phyloP scores from a whole-genome alignment of 2,888 invertebrate genomes.

The Leptura quadrifasciata region DNA sequence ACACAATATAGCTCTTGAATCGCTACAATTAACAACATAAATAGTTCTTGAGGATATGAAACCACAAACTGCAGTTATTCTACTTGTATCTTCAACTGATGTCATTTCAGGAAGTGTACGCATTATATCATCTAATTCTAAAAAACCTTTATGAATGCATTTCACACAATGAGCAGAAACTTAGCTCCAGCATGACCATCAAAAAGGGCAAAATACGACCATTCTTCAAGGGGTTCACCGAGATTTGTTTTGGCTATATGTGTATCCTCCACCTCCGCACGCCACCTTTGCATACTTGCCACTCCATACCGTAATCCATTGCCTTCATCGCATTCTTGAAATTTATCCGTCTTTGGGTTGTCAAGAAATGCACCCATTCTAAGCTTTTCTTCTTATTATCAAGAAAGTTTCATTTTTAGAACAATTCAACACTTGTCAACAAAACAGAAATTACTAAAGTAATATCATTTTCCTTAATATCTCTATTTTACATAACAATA shows the following conservation, averaged over 20 bases:
- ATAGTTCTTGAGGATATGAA: constrained; percentile 92
- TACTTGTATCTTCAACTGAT: constrained; percentile 94
- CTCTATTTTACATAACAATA: no score
- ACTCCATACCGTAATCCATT: constrained; percentile 93
- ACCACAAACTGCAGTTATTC: constrained; percentile 98
- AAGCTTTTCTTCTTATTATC: constrained; percentile 50
- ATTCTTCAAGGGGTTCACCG: constrained; percentile 82
- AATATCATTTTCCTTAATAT: no score
- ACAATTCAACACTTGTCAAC: not conserved
- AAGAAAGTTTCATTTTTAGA: constrained; percentile 65
- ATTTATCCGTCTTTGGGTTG: constrained; percentile 98
- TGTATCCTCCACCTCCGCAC: constrained; percentile 98
- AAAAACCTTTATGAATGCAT: constrained; percentile 80
- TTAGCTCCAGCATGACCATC: constrained; percentile 97
- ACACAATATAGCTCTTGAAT: constrained; percentile 95
- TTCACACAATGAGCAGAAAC: constrained; percentile 94
- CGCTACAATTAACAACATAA: constrained; percentile 95
- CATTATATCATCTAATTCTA: constrained; percentile 82
- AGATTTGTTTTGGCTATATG: constrained; percentile 93
- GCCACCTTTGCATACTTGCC: constrained; percentile 98
- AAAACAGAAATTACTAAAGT: no score
- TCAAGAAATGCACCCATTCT: constrained; percentile 99
- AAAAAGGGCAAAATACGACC: constrained; percentile 99
- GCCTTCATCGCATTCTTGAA: constrained; percentile 95
- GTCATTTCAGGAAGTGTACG: constrained; percentile 88